phyloP scores from a whole-genome alignment of 2,797 vertebrate species.

The Chrosomus eos region DNA sequence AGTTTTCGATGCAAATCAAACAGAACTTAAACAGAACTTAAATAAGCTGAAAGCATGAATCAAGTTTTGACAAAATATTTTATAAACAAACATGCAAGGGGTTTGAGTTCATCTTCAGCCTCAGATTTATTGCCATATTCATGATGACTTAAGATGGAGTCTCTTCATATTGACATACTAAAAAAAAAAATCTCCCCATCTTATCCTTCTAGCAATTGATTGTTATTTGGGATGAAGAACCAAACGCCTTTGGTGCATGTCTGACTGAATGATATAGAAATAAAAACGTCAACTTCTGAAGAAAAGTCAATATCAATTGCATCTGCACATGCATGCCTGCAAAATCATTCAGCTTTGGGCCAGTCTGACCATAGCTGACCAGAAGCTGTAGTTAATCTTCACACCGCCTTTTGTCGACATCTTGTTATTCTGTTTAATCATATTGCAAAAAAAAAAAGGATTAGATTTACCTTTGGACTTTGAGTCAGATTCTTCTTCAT shows the following conservation, averaged over 20 bases:
- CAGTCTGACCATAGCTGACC: not conserved
- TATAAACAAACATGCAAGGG: not conserved
- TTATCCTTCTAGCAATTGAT: constrained; percentile 30
- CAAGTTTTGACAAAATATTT: not conserved
- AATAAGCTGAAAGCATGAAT: not conserved
- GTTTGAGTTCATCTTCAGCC: not conserved
- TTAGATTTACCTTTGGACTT: constrained; percentile 18
- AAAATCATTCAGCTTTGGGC: not conserved
- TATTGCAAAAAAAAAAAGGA: too few species aligned
- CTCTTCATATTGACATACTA: constrained; percentile 10
- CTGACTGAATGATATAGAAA: constrained; percentile 23
- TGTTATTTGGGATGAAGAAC: constrained; percentile 43
- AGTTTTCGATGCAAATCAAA: too few species aligned
- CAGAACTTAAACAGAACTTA: too few species aligned
- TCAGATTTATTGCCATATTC: constrained; percentile 27
- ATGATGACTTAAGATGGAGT: constrained; percentile 30
- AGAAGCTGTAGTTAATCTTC: not conserved
- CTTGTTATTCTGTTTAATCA: not conserved
- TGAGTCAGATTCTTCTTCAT: constrained; percentile 33
- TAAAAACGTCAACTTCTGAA: constrained; percentile 43
- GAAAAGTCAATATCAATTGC: constrained; percentile 32
- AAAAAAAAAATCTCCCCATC: not conserved
- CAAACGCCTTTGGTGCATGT: constrained; percentile 23
- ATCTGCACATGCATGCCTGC: not conserved
- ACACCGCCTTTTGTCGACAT: not conserved